Conservation (phyloP, 2,797 vertebrate genomes). For the Chiroxiphia lanceolata region DNA sequence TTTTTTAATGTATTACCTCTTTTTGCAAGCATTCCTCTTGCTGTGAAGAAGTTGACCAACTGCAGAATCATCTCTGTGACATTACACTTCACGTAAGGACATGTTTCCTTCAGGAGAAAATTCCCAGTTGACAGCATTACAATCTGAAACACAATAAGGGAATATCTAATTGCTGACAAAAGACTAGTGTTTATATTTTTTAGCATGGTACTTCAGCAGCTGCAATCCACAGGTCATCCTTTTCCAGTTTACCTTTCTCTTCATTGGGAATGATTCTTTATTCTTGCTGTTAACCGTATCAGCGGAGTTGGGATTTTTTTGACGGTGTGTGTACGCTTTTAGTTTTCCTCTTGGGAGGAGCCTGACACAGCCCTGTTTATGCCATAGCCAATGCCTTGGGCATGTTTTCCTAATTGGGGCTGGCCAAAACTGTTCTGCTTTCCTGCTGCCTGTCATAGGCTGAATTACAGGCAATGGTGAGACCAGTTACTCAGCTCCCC, state of each 20-base stretch:
- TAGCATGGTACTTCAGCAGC: neutral
- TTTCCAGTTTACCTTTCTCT: neutral
- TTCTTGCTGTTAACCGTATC: neutral
- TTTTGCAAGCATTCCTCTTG: neutral
- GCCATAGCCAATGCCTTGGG: neutral
- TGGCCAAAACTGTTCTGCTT: constrained; percentile 7
- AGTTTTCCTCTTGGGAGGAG: neutral
- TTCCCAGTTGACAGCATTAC: neutral
- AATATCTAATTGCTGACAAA: neutral
- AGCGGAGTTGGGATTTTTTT: neutral
- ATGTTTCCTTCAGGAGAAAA: neutral
- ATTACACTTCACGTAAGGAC: neutral
- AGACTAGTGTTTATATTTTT: neutral
- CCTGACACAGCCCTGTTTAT: constrained; percentile 2
- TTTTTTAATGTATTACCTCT: neutral
- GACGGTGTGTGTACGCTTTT: neutral
- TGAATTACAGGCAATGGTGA: constrained; percentile 23
- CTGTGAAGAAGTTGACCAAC: neutral
- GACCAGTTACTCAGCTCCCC: neutral
- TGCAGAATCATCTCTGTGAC: neutral
- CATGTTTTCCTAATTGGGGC: constrained; percentile 18
- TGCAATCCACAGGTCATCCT: neutral
- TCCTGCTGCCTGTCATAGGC: neutral
- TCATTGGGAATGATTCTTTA: neutral
- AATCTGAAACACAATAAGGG: neutral